Evolutionary conservation across 2,888 invertebrate genomes (phyloP).

Genomic region (Microctonus aethiopoides): DNA sequence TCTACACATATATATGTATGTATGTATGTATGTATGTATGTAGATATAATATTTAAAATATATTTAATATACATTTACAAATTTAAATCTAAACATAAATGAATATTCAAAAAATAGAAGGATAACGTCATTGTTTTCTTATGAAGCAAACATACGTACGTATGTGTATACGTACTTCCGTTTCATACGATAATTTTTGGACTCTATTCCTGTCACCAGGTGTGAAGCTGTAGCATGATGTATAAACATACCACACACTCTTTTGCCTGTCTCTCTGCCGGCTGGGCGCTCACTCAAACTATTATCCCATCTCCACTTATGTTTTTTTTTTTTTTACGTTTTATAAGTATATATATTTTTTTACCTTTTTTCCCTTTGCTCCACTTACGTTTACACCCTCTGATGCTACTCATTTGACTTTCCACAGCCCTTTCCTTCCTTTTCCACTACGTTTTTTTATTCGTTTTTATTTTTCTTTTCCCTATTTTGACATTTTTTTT

Average conservation of each 20-base stretch:
- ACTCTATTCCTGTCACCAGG: conserved; percentile 62
- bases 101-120: too few species aligned
- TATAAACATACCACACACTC: conserved; percentile 60
- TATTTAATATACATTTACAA: too few species aligned
- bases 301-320: conserved; percentile 29
- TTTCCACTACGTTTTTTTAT: conserved; percentile 16
- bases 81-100: too few species aligned
- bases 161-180: too few species aligned
- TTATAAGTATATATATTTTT: background rate
- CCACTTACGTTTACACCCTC: background rate
- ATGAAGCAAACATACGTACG: conserved; percentile 36
- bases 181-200: conserved; percentile 41
- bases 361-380: conserved; percentile 3
- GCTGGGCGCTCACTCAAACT: conserved; percentile 31
- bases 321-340: conserved; percentile 17
- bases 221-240: conserved; percentile 59
- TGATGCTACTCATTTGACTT: conserved; percentile 13
- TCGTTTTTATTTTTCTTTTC: conserved; percentile 1
- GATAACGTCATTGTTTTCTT: conserved; percentile 35
- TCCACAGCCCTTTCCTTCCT: background rate
- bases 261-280: conserved; percentile 23
- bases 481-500: conserved; percentile 1
- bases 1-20: too few species aligned
- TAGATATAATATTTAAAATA: too few species aligned
- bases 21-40: too few species aligned